Percentiles rank a stretch among this genome's conserved stretches.
Evolutionary conservation across 2,888 invertebrate species (phyloP).

Genomic region (Nasonovia ribisnigri): DNA sequence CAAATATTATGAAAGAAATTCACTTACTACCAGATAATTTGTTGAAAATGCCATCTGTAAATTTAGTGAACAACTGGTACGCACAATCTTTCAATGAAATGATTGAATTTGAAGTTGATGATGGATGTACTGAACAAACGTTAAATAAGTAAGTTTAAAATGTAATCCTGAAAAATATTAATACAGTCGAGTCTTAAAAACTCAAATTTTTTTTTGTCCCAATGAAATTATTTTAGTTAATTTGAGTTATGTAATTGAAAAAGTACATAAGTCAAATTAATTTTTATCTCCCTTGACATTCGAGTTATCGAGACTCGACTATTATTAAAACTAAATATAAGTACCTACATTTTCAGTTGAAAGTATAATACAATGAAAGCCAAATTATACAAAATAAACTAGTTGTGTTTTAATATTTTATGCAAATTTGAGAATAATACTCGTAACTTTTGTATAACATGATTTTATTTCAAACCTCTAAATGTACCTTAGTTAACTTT

Average conservation of each 20-base stretch:
- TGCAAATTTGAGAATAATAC: neutral
- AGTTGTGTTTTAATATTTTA: neutral
- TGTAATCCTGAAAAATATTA: neutral
- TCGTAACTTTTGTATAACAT: neutral
- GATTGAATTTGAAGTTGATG: slow-evolving; percentile 89
- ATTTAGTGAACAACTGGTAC: slow-evolving; percentile 94
- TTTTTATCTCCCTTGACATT: no score
- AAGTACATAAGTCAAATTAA: no score
- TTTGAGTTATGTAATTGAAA: no score
- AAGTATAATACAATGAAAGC: neutral
- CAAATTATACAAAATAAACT: neutral
- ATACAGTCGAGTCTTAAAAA: no score
- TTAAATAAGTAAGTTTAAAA: slow-evolving; percentile 76
- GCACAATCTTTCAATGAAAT: slow-evolving; percentile 95
- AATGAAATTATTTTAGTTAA: no score
- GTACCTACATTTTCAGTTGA: neutral
- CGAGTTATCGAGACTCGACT: no score
- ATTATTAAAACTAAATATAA: slow-evolving; percentile 9
- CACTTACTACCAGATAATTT: slow-evolving; percentile 93
- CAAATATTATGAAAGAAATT: slow-evolving; percentile 99
- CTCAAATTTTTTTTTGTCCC: no score
- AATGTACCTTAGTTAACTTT: neutral
- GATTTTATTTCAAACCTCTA: neutral
- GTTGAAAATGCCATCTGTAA: slow-evolving; percentile 92
- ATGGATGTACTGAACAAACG: slow-evolving; percentile 76